These are phyloP conservation scores for Xestia xanthographa DNA, from an alignment of 2,888 invertebrate genomes.

Conservation along the genomic window DNA sequence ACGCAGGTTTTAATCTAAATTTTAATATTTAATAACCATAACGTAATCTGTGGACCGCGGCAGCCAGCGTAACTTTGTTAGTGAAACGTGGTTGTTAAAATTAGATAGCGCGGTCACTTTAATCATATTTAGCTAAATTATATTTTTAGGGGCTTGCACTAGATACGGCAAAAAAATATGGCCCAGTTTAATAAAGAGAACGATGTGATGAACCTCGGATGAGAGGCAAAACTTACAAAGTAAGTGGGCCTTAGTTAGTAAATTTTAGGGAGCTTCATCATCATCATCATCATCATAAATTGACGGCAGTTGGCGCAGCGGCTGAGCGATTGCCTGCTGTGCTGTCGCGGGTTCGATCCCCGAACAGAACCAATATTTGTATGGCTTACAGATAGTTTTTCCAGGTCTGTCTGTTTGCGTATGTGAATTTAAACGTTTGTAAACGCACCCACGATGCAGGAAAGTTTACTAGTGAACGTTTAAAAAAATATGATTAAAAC, in stretches of 20 bases:
- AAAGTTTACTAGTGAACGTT: no score
- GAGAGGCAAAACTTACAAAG: neutral
- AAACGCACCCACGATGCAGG: no score
- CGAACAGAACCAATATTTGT: no score
- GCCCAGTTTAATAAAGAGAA: neutral
- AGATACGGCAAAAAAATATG: neutral
- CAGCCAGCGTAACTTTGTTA: constrained; percentile 37
- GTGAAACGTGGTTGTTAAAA: constrained; percentile 24
- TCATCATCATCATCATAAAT: neutral
- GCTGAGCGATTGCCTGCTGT: no score
- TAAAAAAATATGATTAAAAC: no score
- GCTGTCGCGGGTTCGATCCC: no score
- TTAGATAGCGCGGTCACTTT: constrained; percentile 13
- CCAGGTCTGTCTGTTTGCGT: no score
- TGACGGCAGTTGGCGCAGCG: no score
- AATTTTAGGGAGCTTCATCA: neutral
- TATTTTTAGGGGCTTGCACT: neutral
- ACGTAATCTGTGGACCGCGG: constrained; percentile 14
- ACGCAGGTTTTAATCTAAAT: constrained; percentile 33
- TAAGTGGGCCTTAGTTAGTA: neutral
- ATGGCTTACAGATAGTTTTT: no score
- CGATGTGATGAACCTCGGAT: neutral
- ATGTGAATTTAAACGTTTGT: no score
- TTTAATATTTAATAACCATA: constrained; percentile 32
- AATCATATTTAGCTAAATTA: constrained; percentile 38